These are phyloP conservation scores for Trichogramma pretiosum DNA, from an alignment of 1,140 invertebrate species.

Conservation along the genomic window DNA sequence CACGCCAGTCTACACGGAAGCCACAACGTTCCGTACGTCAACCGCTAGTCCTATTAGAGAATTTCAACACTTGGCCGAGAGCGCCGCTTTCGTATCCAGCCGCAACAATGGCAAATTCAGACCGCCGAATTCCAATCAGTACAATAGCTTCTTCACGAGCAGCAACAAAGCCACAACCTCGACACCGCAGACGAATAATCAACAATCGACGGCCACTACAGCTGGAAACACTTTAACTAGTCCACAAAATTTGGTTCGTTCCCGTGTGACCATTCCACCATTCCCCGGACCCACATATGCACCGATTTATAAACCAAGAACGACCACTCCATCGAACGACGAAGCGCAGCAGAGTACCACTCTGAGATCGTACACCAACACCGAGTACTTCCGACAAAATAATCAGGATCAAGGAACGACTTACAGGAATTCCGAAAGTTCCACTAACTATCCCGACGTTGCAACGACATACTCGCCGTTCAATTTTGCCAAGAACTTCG, in stretches of 20 bases:
- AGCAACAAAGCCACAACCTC: conserved; percentile 15
- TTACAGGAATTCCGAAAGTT: conserved; percentile 16
- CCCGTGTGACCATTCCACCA: conserved; percentile 20
- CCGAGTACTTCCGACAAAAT: conserved; percentile 23
- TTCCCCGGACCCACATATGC: conserved; percentile 33
- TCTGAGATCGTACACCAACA: conserved; percentile 22
- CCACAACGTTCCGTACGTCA: conserved; percentile 37
- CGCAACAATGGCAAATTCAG: conserved; percentile 40
- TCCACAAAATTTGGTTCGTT: conserved; percentile 5
- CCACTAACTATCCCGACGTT: conserved; percentile 16
- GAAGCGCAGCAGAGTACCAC: conserved; percentile 24
- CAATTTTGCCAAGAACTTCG: background rate
- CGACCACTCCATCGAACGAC: conserved; percentile 22
- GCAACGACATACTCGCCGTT: background rate
- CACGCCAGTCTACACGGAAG: conserved; percentile 37
- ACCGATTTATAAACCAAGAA: conserved; percentile 36
- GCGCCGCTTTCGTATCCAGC: conserved; percentile 60
- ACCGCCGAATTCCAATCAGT: conserved; percentile 31
- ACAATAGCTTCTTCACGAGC: conserved; percentile 26
- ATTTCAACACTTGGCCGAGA: conserved; percentile 64
- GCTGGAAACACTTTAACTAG: background rate
- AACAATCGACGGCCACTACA: background rate
- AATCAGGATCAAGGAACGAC: conserved; percentile 19
- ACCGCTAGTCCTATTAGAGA: conserved; percentile 45
- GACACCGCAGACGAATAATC: background rate